Base-by-base conservation (phyloP, 2,797 vertebrate genomes). In the Zalophus californianus region DNA sequence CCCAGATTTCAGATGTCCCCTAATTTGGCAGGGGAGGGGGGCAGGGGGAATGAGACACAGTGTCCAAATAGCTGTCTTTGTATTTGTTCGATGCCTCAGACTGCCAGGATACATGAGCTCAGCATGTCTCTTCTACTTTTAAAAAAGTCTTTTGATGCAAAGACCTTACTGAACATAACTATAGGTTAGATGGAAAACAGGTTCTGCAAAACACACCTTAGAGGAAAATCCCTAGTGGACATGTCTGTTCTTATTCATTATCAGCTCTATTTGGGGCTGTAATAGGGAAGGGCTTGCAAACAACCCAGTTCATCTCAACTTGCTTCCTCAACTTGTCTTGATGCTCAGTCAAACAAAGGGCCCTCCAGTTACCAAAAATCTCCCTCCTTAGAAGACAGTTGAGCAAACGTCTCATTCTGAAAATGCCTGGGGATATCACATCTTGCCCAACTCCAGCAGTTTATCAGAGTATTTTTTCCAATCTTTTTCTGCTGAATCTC, bases 171-270 rank as follows among this genome's bases (percentile, higher is more conserved):
- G 52, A 93, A 66, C 32, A 50, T n/a, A 62, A 89, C 15, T 41
- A 18, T 29, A 79, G 15, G 11, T 18, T 96, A 94, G 70, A 85
- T 27, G 20, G 50, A 95, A 93, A 97, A 96, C 79, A 83, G 86
- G 86, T 95, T 97, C 94, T 94, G 18, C 82, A 96, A 94, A 97
- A 90, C 72, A 93, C 32, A 86, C 21, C 27, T 89, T 66, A 82
- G 16, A 88, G 52, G 44, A 94, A 97, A 95, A 68, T 95, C 56
- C 86, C 79, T 72, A 32, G 7, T n/a, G 38, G 56, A 72, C 88
- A 72, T 70, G 93, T 89, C 93, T 91, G 64, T 86, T 96, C 94
- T 96, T 91, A 89, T 72, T 58, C 54, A 70, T 89, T 79, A 50
- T 62, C 68, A 85, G 35, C 35, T 92, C 5, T 54, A 32, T 75